Evolutionary conservation across 2,113 vertebrate genomes (phyloP).

Genomic region (Muntiacus reevesi): DNA sequence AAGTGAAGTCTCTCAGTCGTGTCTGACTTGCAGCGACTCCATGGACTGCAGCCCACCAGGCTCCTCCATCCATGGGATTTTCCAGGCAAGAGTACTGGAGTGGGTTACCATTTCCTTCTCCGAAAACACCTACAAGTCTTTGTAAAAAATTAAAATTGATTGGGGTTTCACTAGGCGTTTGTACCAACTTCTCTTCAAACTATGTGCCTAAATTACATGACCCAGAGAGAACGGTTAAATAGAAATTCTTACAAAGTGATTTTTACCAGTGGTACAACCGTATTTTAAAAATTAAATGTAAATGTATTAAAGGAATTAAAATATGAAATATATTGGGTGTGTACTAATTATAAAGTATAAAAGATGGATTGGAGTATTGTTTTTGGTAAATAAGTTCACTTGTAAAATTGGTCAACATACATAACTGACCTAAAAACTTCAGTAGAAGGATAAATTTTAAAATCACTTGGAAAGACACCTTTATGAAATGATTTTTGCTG

Average conservation of each 20-base stretch:
- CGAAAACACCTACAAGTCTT: neutral
- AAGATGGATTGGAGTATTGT: neutral
- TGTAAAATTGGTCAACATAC: slow-evolving; percentile 70
- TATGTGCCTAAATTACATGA: neutral
- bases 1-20: no score
- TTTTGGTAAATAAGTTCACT: slow-evolving; percentile 70
- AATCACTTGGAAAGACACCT: slow-evolving; percentile 59
- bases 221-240: neutral
- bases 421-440: slow-evolving; percentile 10
- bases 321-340: neutral
- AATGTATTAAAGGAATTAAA: neutral
- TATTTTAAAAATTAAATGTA: neutral
- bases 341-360: neutral
- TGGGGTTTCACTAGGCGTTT: neutral
- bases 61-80: no score
- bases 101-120: no score
- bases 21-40: no score
- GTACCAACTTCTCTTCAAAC: neutral
- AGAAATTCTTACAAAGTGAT: neutral
- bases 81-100: no score
- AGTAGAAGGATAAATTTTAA: slow-evolving; percentile 41
- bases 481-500: slow-evolving; percentile 19
- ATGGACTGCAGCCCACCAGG: no score
- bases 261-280: neutral
- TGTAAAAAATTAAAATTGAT: neutral